Conservation (phyloP, 2,797 vertebrate species). For the Mormyrus hasselquistii region DNA sequence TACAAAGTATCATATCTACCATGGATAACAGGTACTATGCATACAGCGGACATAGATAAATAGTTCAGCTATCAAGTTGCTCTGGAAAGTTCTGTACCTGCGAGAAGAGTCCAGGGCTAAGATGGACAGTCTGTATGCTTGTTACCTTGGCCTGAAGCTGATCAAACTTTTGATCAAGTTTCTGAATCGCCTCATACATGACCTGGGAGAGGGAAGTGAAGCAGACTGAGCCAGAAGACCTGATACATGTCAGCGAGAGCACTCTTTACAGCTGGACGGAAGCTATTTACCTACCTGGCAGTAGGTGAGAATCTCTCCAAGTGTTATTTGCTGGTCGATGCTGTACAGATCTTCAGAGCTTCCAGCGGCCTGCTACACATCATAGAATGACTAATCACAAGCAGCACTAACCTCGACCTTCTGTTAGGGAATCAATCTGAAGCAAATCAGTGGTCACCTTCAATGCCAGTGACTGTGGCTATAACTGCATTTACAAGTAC, state of each 20-base stretch:
- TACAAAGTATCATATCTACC: neutral
- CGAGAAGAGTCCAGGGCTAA: constrained; percentile 19
- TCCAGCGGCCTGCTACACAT: constrained; percentile 15
- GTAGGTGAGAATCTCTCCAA: constrained; percentile 45
- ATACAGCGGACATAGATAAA: neutral
- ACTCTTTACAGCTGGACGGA: neutral
- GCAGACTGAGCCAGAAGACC: neutral
- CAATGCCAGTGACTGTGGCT: neutral
- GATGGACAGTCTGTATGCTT: constrained; percentile 32
- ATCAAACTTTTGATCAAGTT: constrained; percentile 46
- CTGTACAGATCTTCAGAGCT: constrained; percentile 30
- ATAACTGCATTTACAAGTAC: neutral
- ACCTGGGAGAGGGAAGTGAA: constrained; percentile 27
- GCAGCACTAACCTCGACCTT: neutral
- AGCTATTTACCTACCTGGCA: constrained; percentile 36
- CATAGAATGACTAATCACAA: neutral
- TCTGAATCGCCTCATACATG: constrained; percentile 45
- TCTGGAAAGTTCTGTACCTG: constrained; percentile 10
- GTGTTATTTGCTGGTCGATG: constrained; percentile 37
- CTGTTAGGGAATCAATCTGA: neutral
- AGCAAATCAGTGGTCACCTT: neutral
- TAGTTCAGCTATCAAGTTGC: neutral
- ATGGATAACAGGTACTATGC: neutral
- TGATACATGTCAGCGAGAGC: no score
- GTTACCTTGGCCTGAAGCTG: constrained; percentile 38